These are phyloP conservation scores for Pipistrellus pygmaeus DNA, from an alignment of 2,797 vertebrate species.

Conservation along the genomic window DNA sequence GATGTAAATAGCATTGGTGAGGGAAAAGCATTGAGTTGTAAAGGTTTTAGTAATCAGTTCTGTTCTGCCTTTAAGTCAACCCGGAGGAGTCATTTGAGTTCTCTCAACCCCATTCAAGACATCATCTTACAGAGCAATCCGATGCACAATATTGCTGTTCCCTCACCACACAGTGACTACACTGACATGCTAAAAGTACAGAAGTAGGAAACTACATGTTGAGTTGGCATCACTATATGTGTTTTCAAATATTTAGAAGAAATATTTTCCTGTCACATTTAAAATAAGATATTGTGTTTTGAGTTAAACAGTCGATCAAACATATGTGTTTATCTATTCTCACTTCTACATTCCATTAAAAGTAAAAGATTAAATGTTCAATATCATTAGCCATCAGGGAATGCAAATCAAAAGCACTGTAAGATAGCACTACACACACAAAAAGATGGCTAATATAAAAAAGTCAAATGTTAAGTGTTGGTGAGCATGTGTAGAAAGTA, in stretches of 20 bases:
- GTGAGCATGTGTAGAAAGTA: neutral
- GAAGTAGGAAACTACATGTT: neutral
- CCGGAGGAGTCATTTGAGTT: neutral
- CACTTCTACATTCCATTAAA: neutral
- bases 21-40: neutral
- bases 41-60: neutral
- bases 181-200: neutral
- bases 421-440: neutral
- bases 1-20: neutral
- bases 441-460: neutral
- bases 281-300: neutral
- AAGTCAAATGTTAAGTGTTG: neutral
- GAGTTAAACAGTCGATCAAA: neutral
- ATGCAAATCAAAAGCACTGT: neutral
- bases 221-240: neutral
- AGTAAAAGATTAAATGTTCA: neutral
- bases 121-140: neutral
- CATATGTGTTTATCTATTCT: neutral
- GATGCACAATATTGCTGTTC: neutral
- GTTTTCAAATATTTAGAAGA: conserved; percentile 44
- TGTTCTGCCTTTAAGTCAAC: neutral
- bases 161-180: neutral
- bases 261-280: neutral
- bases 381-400: neutral
- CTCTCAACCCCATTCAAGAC: neutral